These are phyloP conservation scores for Phataginus tricuspis DNA, from an alignment of 2,797 vertebrate species.

Conservation along the genomic window DNA sequence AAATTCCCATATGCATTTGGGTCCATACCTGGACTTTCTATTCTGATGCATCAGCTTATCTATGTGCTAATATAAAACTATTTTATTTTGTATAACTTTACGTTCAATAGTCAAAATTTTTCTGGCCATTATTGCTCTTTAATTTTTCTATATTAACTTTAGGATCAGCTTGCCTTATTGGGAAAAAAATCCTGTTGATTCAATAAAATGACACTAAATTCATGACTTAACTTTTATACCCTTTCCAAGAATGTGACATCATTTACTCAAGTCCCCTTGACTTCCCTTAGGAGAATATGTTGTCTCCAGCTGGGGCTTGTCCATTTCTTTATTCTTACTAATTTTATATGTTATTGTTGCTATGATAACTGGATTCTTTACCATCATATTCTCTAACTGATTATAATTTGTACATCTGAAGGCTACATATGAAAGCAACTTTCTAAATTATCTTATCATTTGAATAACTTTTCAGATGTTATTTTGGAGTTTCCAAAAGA, in stretches of 20 bases:
- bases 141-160: background rate
- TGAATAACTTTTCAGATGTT: background rate
- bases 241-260: background rate
- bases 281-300: no score
- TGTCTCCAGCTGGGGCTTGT: background rate
- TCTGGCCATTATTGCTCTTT: background rate
- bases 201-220: background rate
- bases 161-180: background rate
- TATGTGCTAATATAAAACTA: background rate
- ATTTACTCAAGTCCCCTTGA: background rate
- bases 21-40: background rate
- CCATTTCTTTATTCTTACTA: conserved; percentile 15
- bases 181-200: background rate
- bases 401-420: background rate
- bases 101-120: background rate
- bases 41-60: background rate
- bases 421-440: background rate
- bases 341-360: background rate
- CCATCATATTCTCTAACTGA: background rate
- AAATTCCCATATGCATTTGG: background rate
- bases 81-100: background rate
- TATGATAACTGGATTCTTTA: background rate
- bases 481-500: background rate
- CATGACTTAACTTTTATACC: background rate
- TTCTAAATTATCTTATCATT: background rate